Conservation (phyloP, 2,888 invertebrate species). For the Schizaphis graminum region DNA sequence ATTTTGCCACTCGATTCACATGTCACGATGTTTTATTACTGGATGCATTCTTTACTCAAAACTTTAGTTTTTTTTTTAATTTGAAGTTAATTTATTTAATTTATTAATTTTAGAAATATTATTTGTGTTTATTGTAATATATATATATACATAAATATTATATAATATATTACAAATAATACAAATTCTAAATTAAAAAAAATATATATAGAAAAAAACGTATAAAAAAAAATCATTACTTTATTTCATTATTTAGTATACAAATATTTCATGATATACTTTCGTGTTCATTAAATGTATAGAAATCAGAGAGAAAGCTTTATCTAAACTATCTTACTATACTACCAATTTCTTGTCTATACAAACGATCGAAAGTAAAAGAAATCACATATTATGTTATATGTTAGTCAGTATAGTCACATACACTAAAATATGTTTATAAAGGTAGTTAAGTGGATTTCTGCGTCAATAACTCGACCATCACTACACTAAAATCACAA, state of each 20-base stretch:
- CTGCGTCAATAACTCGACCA: constrained; percentile 27
- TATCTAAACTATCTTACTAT: constrained; percentile 20
- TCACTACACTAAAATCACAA: neutral
- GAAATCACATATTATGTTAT: constrained; percentile 40
- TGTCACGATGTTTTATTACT: no score
- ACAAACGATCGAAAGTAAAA: constrained; percentile 58
- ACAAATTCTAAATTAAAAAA: no score
- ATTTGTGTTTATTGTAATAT: no score
- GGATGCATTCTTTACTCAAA: no score
- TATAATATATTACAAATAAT: no score
- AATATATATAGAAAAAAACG: no score
- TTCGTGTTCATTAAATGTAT: constrained; percentile 40
- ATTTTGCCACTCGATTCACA: neutral
- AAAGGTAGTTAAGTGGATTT: neutral
- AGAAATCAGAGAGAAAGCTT: constrained; percentile 62
- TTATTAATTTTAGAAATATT: no score
- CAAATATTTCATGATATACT: constrained; percentile 12
- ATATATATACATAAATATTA: no score
- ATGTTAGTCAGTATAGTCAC: constrained; percentile 15
- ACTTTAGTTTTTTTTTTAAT: no score
- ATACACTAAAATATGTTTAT: neutral
- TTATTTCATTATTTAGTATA: neutral
- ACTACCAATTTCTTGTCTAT: constrained; percentile 26
- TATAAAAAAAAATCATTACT: no score
- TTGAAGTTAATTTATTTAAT: no score